These are phyloP conservation scores for Parus major DNA, from an alignment of 2,113 vertebrate species.

Conservation along the genomic window DNA sequence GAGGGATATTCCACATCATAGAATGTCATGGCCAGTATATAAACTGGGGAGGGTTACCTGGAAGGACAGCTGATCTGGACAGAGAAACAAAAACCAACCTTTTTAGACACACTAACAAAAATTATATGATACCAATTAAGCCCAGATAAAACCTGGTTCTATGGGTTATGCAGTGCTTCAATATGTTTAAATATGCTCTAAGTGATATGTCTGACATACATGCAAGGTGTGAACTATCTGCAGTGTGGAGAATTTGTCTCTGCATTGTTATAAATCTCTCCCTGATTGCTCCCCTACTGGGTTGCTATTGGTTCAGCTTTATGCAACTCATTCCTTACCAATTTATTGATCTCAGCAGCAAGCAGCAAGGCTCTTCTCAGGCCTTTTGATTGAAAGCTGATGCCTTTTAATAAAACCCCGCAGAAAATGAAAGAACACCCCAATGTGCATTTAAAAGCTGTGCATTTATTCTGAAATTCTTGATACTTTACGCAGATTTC, in stretches of 20 bases:
- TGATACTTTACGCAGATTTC: background rate
- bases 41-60: background rate
- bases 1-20: background rate
- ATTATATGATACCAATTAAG: background rate
- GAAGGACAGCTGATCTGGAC: background rate
- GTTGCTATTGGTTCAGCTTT: background rate
- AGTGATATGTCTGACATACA: background rate
- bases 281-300: background rate
- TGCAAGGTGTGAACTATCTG: background rate
- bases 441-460: background rate
- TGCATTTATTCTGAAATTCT: slow-evolving; percentile 16
- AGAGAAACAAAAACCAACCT: background rate
- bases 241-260: background rate
- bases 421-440: background rate
- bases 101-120: background rate
- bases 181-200: background rate
- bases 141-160: background rate
- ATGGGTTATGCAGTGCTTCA: background rate
- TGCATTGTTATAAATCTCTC: background rate
- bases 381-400: background rate
- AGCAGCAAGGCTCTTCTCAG: background rate
- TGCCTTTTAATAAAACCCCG: background rate
- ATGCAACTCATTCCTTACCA: background rate
- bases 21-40: background rate
- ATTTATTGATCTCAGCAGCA: background rate